Conservation (phyloP, 2,888 invertebrate genomes). For the Molanna angustata region DNA sequence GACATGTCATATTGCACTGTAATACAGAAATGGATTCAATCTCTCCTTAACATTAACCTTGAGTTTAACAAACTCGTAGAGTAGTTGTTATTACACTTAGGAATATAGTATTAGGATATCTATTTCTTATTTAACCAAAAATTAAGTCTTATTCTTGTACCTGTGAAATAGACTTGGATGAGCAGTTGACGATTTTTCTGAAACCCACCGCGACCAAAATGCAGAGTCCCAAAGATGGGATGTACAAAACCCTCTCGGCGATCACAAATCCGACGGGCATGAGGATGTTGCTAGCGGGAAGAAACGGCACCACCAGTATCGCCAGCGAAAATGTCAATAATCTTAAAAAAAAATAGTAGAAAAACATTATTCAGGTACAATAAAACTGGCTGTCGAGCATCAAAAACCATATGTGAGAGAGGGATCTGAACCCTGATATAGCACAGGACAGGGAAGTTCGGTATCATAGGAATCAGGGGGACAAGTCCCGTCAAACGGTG, state of each 20-base stretch:
- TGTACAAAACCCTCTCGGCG: slow-evolving; percentile 81
- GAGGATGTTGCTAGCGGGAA: slow-evolving; percentile 82
- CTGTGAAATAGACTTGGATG: neutral
- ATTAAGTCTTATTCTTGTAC: no score
- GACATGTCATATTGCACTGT: no score
- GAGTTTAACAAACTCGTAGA: no score
- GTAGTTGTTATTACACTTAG: no score
- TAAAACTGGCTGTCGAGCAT: no score
- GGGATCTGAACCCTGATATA: neutral
- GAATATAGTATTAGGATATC: no score
- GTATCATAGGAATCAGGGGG: no score
- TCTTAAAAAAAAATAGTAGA: slow-evolving; percentile 49
- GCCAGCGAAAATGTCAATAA: slow-evolving; percentile 55
- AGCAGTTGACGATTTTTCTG: slow-evolving; percentile 34
- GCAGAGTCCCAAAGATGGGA: slow-evolving; percentile 80
- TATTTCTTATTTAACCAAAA: no score
- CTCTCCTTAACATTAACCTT: no score
- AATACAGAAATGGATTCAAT: no score
- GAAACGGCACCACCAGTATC: slow-evolving; percentile 70
- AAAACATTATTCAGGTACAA: neutral
- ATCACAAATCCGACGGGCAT: slow-evolving; percentile 88
- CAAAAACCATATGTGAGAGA: no score
- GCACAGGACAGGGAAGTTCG: neutral
- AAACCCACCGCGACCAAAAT: slow-evolving; percentile 66
- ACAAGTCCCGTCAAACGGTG: no score